Evolutionary conservation across 2,797 vertebrate species (phyloP).

Genomic region (Salmo trutta): DNA sequence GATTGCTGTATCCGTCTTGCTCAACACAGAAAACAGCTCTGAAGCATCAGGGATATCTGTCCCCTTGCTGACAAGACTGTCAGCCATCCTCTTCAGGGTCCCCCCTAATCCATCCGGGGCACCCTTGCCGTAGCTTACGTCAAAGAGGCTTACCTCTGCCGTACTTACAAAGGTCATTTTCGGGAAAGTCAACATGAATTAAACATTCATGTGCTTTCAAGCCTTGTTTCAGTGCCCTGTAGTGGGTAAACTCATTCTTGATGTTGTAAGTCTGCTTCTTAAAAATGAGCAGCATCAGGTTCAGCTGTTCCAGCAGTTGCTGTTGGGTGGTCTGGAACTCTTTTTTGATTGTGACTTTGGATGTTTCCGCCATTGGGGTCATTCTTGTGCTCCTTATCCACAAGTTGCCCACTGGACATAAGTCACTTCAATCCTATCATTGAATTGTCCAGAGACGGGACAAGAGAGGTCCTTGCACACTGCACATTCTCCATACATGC

Average conservation of each 20-base stretch:
- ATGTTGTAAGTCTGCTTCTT: slow-evolving; percentile 26
- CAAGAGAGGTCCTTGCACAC: too few species aligned
- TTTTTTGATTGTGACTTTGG: too few species aligned
- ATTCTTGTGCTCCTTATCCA: not conserved
- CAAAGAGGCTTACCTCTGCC: slow-evolving; percentile 4
- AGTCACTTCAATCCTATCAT: not conserved
- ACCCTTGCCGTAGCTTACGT: too few species aligned
- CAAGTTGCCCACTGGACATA: slow-evolving; percentile 13
- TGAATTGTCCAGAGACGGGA: slow-evolving; percentile 2
- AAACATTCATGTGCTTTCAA: slow-evolving; percentile 6
- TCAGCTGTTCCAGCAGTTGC: not conserved
- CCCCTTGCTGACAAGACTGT: too few species aligned
- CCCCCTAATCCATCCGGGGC: too few species aligned
- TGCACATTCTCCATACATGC: too few species aligned
- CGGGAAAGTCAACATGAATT: slow-evolving; percentile 23
- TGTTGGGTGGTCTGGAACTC: too few species aligned
- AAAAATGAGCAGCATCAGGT: slow-evolving; percentile 19
- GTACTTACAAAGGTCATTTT: slow-evolving; percentile 26
- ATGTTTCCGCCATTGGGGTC: too few species aligned
- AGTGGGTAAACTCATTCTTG: slow-evolving; percentile 14
- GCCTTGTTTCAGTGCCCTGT: slow-evolving; percentile 5
- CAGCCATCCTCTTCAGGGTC: too few species aligned
- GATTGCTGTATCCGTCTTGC: too few species aligned
- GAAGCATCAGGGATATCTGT: too few species aligned
- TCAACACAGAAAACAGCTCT: too few species aligned